These are phyloP conservation scores for Asarcornis scutulata DNA, from an alignment of 2,113 vertebrate species.

Conservation along the genomic window DNA sequence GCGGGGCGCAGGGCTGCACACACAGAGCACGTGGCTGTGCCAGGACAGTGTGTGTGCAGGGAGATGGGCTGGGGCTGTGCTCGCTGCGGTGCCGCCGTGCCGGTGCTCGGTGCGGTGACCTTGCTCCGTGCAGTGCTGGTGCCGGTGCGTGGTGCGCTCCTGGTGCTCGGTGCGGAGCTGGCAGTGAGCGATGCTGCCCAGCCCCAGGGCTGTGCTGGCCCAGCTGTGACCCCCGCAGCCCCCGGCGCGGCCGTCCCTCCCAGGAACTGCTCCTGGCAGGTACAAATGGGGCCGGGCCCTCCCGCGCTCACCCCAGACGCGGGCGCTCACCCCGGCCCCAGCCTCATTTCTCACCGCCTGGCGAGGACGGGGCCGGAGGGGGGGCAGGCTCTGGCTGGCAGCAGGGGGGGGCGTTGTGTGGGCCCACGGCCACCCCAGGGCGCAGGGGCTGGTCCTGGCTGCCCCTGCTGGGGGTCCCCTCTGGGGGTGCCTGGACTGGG, in stretches of 20 bases:
- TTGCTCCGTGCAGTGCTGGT: background rate
- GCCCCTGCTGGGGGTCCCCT: background rate
- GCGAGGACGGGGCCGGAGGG: background rate
- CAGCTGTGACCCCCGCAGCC: conserved; percentile 2
- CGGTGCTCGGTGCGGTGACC: background rate
- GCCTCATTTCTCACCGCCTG: background rate
- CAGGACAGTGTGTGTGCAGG: background rate
- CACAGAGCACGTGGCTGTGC: background rate
- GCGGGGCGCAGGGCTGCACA: background rate
- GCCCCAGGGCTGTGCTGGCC: conserved; percentile 12
- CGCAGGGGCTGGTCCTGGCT: background rate
- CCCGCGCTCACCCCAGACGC: background rate
- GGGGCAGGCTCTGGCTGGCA: background rate
- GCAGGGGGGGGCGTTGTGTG: background rate
- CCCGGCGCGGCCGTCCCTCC: background rate
- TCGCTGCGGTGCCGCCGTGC: too few species aligned
- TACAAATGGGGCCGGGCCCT: background rate
- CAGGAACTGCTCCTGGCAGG: conserved; percentile 47
- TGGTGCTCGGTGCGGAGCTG: background rate
- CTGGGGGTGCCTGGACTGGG: fast-evolving
- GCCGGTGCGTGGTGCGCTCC: background rate
- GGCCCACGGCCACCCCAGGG: background rate
- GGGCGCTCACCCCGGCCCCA: background rate
- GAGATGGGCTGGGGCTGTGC: background rate
- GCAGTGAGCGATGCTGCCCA: background rate